phyloP scores from a whole-genome alignment of 2,113 vertebrate species.

The Engraulis encrasicolus region DNA sequence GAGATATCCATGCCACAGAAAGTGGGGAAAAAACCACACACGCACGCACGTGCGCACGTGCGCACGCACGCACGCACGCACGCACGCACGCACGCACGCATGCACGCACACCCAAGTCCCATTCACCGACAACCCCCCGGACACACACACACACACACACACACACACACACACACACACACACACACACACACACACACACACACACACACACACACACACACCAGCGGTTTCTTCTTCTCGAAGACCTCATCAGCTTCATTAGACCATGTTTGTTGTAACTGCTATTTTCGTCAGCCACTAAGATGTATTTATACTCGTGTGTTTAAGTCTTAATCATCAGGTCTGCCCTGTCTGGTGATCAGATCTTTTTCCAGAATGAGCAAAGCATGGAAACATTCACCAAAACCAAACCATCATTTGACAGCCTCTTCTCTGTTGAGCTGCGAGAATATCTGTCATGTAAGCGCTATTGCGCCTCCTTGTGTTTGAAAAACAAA shows the following conservation, averaged over 20 bases:
- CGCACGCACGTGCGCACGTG: too few relatives aligned
- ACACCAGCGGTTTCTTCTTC: background rate
- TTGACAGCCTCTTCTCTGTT: background rate
- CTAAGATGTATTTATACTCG: background rate
- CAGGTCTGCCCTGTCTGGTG: background rate
- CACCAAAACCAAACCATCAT: background rate
- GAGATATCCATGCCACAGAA: too few relatives aligned
- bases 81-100: too few relatives aligned
- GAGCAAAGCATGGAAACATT: constrained; percentile 6
- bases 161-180: too few relatives aligned
- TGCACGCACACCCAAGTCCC: too few relatives aligned
- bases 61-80: too few relatives aligned
- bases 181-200: too few relatives aligned
- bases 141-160: too few relatives aligned
- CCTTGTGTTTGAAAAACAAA: background rate
- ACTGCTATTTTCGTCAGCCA: background rate
- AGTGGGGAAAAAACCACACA: too few relatives aligned
- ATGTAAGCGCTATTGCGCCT: background rate
- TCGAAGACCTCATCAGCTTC: background rate
- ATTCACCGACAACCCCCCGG: too few relatives aligned
- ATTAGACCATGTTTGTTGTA: background rate
- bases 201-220: too few relatives aligned
- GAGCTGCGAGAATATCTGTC: background rate
- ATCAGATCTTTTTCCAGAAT: background rate
- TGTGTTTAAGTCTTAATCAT: background rate